phyloP scores from a whole-genome alignment of 2,797 vertebrate species.

The Alfaro cultratus region DNA sequence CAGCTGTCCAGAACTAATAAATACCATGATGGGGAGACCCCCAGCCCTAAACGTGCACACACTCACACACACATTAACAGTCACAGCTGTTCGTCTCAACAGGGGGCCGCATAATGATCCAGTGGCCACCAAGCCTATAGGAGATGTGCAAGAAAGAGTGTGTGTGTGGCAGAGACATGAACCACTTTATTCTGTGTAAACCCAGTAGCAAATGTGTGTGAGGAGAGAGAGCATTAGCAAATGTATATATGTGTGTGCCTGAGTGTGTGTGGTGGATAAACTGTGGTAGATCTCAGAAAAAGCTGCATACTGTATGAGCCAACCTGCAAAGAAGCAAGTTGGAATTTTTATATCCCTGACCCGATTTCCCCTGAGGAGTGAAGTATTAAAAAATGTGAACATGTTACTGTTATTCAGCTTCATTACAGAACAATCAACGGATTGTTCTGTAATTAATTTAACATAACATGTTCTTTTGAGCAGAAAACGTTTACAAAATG shows the following conservation, averaged over 20 bases:
- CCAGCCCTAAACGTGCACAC: constrained; percentile 41
- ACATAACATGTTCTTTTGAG: constrained; percentile 10
- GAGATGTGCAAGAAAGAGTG: constrained; percentile 23
- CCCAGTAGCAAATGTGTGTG: constrained; percentile 53
- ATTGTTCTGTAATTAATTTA: constrained; percentile 35
- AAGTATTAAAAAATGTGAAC: constrained; percentile 23
- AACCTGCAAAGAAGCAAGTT: constrained; percentile 34
- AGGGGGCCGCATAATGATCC: constrained; percentile 54
- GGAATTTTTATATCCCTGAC: constrained; percentile 34
- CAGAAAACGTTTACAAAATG: constrained; percentile 19
- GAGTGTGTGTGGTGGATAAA: constrained; percentile 31
- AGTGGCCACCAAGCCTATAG: constrained; percentile 50
- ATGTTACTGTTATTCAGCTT: constrained; percentile 22
- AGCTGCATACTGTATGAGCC: constrained; percentile 58
- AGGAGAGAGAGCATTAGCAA: constrained; percentile 25
- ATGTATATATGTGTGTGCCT: background rate
- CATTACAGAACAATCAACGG: constrained; percentile 10
- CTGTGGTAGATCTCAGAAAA: constrained; percentile 19
- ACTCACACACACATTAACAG: constrained; percentile 41
- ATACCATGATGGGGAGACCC: constrained; percentile 65
- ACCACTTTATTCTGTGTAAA: constrained; percentile 40
- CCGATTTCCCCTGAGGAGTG: constrained; percentile 30
- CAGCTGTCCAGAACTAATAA: constrained; percentile 82
- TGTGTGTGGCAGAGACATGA: constrained; percentile 9
- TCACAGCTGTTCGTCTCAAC: constrained; percentile 75